phyloP scores from a whole-genome alignment of 1,140 invertebrate genomes.

The Aphelenchoides fujianensis region DNA sequence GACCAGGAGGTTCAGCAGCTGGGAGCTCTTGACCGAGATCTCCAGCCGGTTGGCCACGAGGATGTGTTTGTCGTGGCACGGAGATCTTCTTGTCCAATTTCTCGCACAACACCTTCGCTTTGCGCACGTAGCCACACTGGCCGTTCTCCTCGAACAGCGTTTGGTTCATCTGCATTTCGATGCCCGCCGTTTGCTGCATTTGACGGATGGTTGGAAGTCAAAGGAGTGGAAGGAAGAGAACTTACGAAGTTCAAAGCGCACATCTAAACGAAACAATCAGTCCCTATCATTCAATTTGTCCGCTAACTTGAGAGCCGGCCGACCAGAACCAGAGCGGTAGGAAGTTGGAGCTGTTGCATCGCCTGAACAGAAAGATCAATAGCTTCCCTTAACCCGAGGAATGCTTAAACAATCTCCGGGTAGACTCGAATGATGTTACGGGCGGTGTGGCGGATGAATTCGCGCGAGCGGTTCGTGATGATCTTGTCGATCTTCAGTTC shows the following conservation, averaged over 20 bases:
- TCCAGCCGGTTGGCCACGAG: constrained; percentile 28
- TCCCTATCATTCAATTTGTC: too few species aligned
- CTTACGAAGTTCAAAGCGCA: constrained; percentile 87
- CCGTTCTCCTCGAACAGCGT: constrained; percentile 43
- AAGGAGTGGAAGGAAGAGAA: not conserved
- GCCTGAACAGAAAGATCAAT: constrained; percentile 10
- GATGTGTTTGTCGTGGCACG: constrained; percentile 22
- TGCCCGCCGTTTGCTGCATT: constrained; percentile 71
- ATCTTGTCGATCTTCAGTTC: constrained; percentile 35
- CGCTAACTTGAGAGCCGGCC: constrained; percentile 94
- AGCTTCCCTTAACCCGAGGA: not conserved
- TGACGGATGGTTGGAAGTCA: too few species aligned
- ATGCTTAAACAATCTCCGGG: constrained; percentile 22
- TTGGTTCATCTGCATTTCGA: constrained; percentile 50
- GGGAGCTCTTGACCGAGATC: constrained; percentile 23
- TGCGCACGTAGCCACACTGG: constrained; percentile 40
- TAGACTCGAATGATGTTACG: constrained; percentile 34
- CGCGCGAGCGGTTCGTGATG: constrained; percentile 34
- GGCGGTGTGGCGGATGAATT: constrained; percentile 34
- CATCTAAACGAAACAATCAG: too few species aligned
- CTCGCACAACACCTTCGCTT: constrained; percentile 30
- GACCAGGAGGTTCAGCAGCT: constrained; percentile 26
- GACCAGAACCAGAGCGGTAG: constrained; percentile 72
- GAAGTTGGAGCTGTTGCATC: constrained; percentile 34
- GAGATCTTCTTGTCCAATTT: constrained; percentile 17